These are phyloP conservation scores for Seira musarum DNA, from an alignment of 2,888 invertebrate species.

Conservation along the genomic window DNA sequence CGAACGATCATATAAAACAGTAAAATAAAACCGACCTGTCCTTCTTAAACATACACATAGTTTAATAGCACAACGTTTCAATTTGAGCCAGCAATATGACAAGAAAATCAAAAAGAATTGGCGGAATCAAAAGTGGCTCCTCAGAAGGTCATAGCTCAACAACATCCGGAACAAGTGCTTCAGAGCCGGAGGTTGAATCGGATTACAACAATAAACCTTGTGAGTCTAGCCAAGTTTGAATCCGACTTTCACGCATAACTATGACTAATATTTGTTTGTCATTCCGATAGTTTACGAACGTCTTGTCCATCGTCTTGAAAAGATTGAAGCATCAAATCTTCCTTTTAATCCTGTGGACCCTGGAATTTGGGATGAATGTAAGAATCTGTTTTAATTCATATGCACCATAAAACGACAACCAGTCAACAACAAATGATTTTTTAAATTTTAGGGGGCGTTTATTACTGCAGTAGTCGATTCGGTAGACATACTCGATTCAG, in stretches of 20 bases:
- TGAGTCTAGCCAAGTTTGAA: background rate
- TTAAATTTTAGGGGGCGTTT: slow-evolving; percentile 43
- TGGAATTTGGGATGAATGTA: slow-evolving; percentile 40
- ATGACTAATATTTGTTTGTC: background rate
- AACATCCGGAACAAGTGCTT: background rate
- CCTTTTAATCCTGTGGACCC: slow-evolving; percentile 22
- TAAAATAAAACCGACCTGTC: too few relatives aligned
- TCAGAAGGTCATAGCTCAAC: background rate
- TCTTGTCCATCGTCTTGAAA: background rate
- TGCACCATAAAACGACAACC: background rate
- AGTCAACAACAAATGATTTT: background rate
- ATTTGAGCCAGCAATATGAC: too few relatives aligned
- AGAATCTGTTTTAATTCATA: background rate
- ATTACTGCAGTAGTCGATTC: slow-evolving; percentile 58
- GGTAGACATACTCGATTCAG: slow-evolving; percentile 46
- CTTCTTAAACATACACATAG: too few relatives aligned
- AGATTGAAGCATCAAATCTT: slow-evolving; percentile 5
- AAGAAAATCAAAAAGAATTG: too few relatives aligned
- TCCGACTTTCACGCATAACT: background rate
- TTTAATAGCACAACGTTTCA: too few relatives aligned
- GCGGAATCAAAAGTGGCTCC: too few relatives aligned
- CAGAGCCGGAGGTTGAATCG: background rate
- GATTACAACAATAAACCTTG: background rate
- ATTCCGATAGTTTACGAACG: background rate
- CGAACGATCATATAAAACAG: too few relatives aligned